Conservation (phyloP, 35 echinoderm and acorn worm species). For the Eucidaris tribuloides region DNA sequence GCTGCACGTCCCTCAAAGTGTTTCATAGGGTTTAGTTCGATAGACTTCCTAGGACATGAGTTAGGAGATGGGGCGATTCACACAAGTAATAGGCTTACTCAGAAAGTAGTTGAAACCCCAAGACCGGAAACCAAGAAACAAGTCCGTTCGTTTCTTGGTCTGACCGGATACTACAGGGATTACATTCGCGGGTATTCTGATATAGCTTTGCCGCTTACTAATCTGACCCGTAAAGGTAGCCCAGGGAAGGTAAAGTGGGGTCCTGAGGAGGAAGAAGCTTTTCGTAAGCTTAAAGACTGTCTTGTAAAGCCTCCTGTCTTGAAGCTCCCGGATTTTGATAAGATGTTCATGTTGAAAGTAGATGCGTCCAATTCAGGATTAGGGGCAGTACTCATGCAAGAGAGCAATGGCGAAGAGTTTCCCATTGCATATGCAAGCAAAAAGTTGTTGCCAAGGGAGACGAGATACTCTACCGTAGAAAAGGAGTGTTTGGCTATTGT, state of each 20-base stretch:
- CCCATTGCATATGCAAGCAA: conserved; percentile 14
- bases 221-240: not conserved
- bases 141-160: conserved; percentile 6
- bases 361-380: conserved; percentile 22
- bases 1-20: not conserved
- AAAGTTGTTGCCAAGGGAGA: not conserved
- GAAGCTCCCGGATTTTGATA: not conserved
- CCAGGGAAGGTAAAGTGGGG: not conserved
- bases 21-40: not conserved
- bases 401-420: not conserved
- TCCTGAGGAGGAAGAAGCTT: not conserved
- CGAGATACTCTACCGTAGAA: conserved; percentile 8
- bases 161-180: conserved; percentile 18
- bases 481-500: conserved; percentile 44
- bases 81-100: not conserved
- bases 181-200: conserved; percentile 31
- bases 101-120: too few species aligned
- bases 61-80: not conserved
- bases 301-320: conserved; percentile 5
- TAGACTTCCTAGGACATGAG: not conserved
- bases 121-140: too few species aligned
- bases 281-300: not conserved
- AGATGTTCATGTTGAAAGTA: too few species aligned
- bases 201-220: conserved; percentile 3
- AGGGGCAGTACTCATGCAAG: conserved; percentile 31